A percentile compares a stretch with the other conserved stretches of the same genome.
phyloP scores from a whole-genome alignment of 2,888 invertebrate genomes.

The Pachydiplax longipennis region DNA sequence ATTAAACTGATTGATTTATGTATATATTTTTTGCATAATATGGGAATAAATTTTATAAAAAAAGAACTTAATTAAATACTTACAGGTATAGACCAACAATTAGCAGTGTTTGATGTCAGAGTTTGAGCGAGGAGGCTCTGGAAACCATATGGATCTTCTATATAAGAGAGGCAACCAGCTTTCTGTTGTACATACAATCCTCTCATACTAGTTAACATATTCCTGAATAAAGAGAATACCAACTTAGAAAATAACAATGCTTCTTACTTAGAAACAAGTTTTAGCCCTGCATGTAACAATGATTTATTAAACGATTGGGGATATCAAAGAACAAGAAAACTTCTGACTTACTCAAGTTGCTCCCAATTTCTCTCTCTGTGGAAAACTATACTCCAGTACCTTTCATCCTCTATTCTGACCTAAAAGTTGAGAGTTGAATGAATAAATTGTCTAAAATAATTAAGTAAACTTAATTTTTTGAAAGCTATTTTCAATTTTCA shows the following conservation, averaged over 20 bases:
- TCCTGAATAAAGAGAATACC: constrained; percentile 59
- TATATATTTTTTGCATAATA: too few relatives aligned
- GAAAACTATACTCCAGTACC: constrained; percentile 91
- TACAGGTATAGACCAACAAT: constrained; percentile 69
- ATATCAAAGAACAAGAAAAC: too few relatives aligned
- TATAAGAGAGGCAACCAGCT: constrained; percentile 86
- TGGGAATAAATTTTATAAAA: too few relatives aligned
- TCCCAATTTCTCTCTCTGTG: constrained; percentile 85
- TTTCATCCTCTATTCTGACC: constrained; percentile 76
- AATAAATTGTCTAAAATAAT: background rate
- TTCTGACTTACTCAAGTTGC: constrained; percentile 71
- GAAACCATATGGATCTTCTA: constrained; percentile 83
- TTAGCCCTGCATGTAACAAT: too few relatives aligned
- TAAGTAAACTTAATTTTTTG: too few relatives aligned
- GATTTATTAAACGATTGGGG: too few relatives aligned
- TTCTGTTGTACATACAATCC: constrained; percentile 86
- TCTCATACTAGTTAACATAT: constrained; percentile 71
- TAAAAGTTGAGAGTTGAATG: constrained; percentile 50
- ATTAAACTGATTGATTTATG: too few relatives aligned
- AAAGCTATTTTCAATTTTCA: too few relatives aligned
- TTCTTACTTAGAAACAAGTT: background rate
- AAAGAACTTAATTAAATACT: constrained; percentile 8
- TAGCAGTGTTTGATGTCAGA: constrained; percentile 74
- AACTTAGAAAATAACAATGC: too few relatives aligned
- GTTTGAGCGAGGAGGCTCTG: constrained; percentile 80